Percentiles rank a stretch among this genome's conserved stretches.
Evolutionary conservation across 1,140 invertebrate species (phyloP).

Genomic region (Heliconius nattereri): DNA sequence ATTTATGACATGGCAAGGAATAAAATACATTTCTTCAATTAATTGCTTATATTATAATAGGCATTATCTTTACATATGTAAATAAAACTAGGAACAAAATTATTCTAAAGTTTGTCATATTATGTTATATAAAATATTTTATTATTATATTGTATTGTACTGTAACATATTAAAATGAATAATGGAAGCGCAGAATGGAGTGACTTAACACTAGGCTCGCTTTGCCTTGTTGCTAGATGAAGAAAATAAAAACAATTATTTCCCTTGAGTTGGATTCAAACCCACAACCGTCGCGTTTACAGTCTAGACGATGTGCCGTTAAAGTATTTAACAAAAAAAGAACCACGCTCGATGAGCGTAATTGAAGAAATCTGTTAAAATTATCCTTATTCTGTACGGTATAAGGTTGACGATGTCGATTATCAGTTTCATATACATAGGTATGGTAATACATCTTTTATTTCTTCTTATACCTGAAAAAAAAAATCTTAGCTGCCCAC

Average conservation of each 20-base stretch:
- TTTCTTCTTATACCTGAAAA: slow-evolving; percentile 66
- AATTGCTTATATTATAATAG: not conserved
- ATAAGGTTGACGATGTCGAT: slow-evolving; percentile 67
- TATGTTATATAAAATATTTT: not conserved
- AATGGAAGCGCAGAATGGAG: not conserved
- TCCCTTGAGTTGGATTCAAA: no score
- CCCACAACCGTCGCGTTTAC: no score
- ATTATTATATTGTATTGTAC: not conserved
- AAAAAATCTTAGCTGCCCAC: not conserved
- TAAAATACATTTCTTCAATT: not conserved
- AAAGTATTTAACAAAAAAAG: slow-evolving; percentile 60
- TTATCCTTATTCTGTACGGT: slow-evolving; percentile 70
- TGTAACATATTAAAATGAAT: no score
- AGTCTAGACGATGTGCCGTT: no score
- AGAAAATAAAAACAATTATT: no score
- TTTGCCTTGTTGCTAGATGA: no score
- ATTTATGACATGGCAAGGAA: not conserved
- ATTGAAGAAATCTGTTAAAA: slow-evolving; percentile 74
- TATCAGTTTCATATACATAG: slow-evolving; percentile 61
- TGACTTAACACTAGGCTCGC: not conserved
- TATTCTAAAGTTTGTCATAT: not conserved
- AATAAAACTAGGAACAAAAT: not conserved
- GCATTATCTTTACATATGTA: not conserved
- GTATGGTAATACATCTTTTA: slow-evolving; percentile 64
- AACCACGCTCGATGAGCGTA: slow-evolving; percentile 71